Conservation (phyloP, 1,140 invertebrate species). For the Hyles euphorbiae region DNA sequence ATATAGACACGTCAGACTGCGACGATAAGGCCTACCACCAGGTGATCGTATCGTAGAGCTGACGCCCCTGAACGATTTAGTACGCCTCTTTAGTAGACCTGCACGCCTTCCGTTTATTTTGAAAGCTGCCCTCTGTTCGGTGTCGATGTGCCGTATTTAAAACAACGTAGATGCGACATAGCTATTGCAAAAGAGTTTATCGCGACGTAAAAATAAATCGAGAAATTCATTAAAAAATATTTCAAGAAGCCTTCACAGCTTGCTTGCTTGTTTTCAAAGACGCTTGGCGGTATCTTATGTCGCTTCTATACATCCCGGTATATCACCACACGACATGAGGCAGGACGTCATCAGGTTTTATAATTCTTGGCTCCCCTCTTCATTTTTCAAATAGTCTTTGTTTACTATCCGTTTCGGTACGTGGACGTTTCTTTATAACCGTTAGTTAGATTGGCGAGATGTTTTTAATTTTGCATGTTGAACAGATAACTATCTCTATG, state of each 20-base stretch:
- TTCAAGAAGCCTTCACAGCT: neutral
- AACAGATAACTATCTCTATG: neutral
- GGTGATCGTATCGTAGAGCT: constrained; percentile 64
- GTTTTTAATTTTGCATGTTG: constrained; percentile 8
- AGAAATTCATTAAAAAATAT: neutral
- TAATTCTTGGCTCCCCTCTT: constrained; percentile 46
- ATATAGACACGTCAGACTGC: constrained; percentile 70
- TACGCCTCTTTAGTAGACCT: constrained; percentile 65
- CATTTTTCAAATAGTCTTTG: constrained; percentile 43
- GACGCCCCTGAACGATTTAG: constrained; percentile 50
- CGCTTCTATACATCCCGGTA: constrained; percentile 27
- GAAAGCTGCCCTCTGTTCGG: constrained; percentile 50
- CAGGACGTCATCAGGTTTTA: constrained; percentile 34
- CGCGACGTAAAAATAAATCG: too few species aligned
- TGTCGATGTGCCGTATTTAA: constrained; percentile 43
- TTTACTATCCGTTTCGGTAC: constrained; percentile 5
- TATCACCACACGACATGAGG: constrained; percentile 14
- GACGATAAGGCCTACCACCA: constrained; percentile 70
- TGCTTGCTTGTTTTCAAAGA: neutral
- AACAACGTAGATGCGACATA: constrained; percentile 46
- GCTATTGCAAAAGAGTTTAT: neutral
- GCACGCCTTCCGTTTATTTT: constrained; percentile 71
- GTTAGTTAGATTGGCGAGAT: constrained; percentile 6
- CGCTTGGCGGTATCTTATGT: constrained; percentile 16
- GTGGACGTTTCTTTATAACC: constrained; percentile 1